Conservation (phyloP, 2,888 invertebrate species). For the Xiphydria camelus region DNA sequence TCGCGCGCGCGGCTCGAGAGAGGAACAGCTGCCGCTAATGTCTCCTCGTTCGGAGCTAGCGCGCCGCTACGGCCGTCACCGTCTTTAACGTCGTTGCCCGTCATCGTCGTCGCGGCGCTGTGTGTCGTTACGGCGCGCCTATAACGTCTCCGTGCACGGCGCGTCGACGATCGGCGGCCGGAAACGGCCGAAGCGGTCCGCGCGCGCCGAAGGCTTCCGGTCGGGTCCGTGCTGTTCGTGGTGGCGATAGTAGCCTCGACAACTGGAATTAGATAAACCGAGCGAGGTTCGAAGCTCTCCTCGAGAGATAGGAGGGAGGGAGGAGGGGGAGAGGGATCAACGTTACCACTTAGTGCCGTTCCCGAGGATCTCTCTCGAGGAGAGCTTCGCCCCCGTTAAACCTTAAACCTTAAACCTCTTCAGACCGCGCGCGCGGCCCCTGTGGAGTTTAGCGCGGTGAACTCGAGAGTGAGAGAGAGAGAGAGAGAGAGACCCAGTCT, state of each 20-base stretch:
- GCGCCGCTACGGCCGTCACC: neutral
- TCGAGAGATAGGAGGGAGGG: conserved; percentile 13
- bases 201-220: neutral
- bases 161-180: too few relatives aligned
- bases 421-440: conserved; percentile 42
- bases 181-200: too few relatives aligned
- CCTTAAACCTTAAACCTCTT: conserved; percentile 46
- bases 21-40: conserved; percentile 2
- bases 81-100: too few relatives aligned
- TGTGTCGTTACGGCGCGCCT: too few relatives aligned
- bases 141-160: too few relatives aligned
- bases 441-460: conserved; percentile 50
- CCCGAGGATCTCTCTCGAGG: conserved; percentile 46
- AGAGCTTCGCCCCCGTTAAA: conserved; percentile 18
- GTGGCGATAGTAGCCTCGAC: conserved; percentile 43
- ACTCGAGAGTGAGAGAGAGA: conserved; percentile 15
- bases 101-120: too few relatives aligned
- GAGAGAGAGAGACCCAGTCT: conserved; percentile 16
- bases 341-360: conserved; percentile 49
- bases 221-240: neutral
- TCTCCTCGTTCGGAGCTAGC: neutral
- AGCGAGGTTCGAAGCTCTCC: conserved; percentile 39
- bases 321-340: conserved; percentile 53
- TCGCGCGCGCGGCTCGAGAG: too few relatives aligned
- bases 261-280: conserved; percentile 56